Conservation (phyloP, 2,113 vertebrate species). For the Malaclemys terrapin region DNA sequence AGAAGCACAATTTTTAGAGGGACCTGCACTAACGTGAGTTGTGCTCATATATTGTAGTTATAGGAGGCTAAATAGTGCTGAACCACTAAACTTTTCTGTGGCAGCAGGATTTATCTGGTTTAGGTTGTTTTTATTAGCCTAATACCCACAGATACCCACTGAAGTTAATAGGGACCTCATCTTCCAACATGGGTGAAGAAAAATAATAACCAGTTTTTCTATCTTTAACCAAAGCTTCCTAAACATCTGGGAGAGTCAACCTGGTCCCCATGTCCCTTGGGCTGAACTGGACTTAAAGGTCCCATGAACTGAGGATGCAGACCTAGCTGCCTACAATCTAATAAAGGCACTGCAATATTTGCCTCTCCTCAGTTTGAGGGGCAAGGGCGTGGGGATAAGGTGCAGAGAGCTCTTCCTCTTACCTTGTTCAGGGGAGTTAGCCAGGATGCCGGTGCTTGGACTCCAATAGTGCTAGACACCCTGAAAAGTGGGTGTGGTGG, state of each 20-base stretch:
- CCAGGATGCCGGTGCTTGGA: background rate
- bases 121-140: too few species aligned
- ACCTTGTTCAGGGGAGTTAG: background rate
- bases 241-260: background rate
- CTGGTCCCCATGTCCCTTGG: background rate
- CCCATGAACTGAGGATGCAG: background rate
- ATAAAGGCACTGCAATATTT: too few species aligned
- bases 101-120: background rate
- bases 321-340: background rate
- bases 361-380: too few species aligned
- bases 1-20: slow-evolving; percentile 4
- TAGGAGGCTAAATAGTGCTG: background rate
- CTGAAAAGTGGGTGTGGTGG: background rate
- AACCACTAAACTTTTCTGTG: slow-evolving; percentile 5
- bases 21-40: background rate
- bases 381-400: too few species aligned
- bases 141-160: background rate
- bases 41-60: background rate
- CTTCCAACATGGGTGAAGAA: accelerated
- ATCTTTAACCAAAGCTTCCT: background rate
- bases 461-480: background rate
- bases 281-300: background rate
- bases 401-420: background rate
- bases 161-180: background rate
- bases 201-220: background rate